phyloP scores from a whole-genome alignment of 2,797 vertebrate genomes.

The Sylvia borin region DNA sequence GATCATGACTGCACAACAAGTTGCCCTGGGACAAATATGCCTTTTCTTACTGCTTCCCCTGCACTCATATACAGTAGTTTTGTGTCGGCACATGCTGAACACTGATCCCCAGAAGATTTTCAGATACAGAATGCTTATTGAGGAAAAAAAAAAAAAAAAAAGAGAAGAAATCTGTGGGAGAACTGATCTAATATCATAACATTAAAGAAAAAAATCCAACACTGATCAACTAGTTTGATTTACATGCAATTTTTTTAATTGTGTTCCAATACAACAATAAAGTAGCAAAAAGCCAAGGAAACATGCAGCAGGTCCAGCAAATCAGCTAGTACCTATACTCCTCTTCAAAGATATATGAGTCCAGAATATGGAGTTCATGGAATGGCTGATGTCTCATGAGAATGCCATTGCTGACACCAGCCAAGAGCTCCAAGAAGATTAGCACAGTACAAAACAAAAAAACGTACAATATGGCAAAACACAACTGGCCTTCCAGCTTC shows the following conservation, averaged over 20 bases:
- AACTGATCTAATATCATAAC: background rate
- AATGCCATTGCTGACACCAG: constrained; percentile 14
- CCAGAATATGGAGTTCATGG: background rate
- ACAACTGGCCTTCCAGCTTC: background rate
- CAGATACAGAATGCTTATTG: rapidly evolving
- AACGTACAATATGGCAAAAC: background rate
- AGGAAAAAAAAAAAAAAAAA: background rate
- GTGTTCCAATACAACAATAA: background rate
- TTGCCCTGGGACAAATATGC: background rate
- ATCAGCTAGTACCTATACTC: background rate
- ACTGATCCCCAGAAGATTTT: background rate
- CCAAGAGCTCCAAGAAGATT: background rate
- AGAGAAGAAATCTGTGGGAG: rapidly evolving
- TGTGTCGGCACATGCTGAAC: background rate
- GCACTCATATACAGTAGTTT: background rate
- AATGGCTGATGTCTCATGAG: constrained; percentile 25
- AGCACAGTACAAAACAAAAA: background rate
- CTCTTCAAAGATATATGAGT: constrained; percentile 12
- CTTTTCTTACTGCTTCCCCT: background rate
- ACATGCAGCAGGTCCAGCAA: background rate
- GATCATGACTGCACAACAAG: background rate
- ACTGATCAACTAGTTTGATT: background rate
- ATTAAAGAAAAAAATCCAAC: background rate
- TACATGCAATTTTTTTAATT: background rate
- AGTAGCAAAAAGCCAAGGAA: background rate